Base-by-base conservation (phyloP, 2,113 vertebrate genomes). In the Larimichthys polyactis region DNA sequence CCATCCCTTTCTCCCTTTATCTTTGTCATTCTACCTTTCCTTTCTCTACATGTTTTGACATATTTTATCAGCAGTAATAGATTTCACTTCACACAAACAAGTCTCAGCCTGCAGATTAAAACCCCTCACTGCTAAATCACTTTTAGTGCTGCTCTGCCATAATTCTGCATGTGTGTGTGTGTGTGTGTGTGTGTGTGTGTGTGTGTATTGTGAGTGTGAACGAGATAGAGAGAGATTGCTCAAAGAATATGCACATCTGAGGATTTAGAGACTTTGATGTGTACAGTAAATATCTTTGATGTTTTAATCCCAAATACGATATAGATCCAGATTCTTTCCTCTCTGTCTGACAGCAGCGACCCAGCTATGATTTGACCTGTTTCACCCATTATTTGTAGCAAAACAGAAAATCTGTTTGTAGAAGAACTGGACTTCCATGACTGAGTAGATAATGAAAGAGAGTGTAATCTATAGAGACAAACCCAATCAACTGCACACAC, bases 31-130 rank as follows among this genome's bases (percentile, higher is more conserved):
- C 52, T 7, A 5, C 3, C 1, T 7, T 54, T 43, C 0, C 48
- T 79, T 55, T 20, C 4, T 55, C n/a, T 48, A 69, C 69, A 67
- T 73, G 74, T 78, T 86, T 70, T 40, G 36, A 40, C 36, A 9
- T 40, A 40, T 40, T 40, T 86, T 78, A 86, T 87, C 85, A 86
- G 75, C 14, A 59, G 66, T 64, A 62, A 85, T 78, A 76, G 74
- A 81, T 85, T 83, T 81, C 46, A 44, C 43, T 82, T 83, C 83
- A 52, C 69, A 51, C 59, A 77, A 60, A 80, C 78, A 63, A 69
- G 77, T 69, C 75, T 84, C 54, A 48, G 58, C 59, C 70, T 88
- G 79, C 79, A 85, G 66, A 83, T 74, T 59, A 81, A 51, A 80
- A 59, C 36, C 60, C 15, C 29, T 27, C 27, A 27, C 27, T 27